Percentiles rank a stretch among this genome's conserved stretches.
These are phyloP conservation scores for Timema podura DNA, from an alignment of 2,888 invertebrate genomes.

Conservation along the genomic window DNA sequence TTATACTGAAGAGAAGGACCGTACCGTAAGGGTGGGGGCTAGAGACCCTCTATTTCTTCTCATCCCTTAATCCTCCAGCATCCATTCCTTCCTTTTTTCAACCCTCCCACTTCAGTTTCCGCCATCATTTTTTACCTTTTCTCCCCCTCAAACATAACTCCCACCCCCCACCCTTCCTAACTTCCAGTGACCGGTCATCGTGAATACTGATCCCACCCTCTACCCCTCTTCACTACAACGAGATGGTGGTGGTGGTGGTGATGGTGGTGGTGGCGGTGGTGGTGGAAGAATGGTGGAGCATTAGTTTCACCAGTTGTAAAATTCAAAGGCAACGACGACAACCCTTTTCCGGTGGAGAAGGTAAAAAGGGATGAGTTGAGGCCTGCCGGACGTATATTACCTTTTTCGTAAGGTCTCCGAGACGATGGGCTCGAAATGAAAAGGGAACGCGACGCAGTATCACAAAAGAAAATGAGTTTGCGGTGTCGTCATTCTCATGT, in stretches of 20 bases:
- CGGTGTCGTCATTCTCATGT: too few relatives aligned
- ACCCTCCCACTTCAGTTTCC: slow-evolving; percentile 15
- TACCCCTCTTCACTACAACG: neutral
- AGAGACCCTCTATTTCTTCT: slow-evolving; percentile 16
- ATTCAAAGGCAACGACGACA: slow-evolving; percentile 18
- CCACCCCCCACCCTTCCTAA: slow-evolving; percentile 18
- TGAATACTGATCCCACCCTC: slow-evolving; percentile 22
- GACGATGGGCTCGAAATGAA: too few relatives aligned
- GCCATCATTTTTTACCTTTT: slow-evolving; percentile 24
- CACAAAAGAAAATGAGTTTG: too few relatives aligned
- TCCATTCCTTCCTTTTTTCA: slow-evolving; percentile 16
- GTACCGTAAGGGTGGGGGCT: too few relatives aligned
- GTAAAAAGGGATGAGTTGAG: slow-evolving; percentile 12
- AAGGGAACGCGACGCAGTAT: too few relatives aligned
- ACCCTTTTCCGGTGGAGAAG: neutral
- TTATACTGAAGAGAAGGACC: slow-evolving; percentile 15
- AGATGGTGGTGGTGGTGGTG: too few relatives aligned
- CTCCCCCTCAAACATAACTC: slow-evolving; percentile 19
- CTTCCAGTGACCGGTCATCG: slow-evolving; percentile 21
- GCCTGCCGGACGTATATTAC: too few relatives aligned
- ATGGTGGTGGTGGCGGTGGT: too few relatives aligned
- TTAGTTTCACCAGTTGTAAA: slow-evolving; percentile 22
- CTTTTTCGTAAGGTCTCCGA: too few relatives aligned
- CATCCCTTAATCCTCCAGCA: slow-evolving; percentile 8
- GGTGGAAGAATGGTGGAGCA: slow-evolving; percentile 16